Conservation (phyloP, 1,140 invertebrate genomes). For the Eurytemora carolleeae region DNA sequence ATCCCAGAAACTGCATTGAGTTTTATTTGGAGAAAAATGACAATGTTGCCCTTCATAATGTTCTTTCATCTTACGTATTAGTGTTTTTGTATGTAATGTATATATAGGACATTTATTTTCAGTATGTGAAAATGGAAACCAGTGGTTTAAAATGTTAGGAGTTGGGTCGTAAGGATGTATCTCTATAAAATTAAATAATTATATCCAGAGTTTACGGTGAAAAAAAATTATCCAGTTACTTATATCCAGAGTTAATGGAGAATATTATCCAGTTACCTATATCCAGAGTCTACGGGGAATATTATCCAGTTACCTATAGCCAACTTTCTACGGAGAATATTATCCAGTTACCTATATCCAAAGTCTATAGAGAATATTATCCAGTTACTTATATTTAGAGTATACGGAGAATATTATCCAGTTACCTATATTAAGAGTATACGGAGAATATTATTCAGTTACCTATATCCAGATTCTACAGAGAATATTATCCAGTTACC, state of each 20-base stretch:
- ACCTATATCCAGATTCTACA: neutral
- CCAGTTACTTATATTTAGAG: slow-evolving; percentile 5
- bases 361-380: slow-evolving; percentile 16
- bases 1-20: too few species aligned
- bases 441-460: neutral
- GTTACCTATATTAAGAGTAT: neutral
- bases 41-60: too few species aligned
- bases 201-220: slow-evolving; percentile 54
- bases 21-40: too few species aligned
- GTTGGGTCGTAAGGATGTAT: too few species aligned
- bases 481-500: neutral
- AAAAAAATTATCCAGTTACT: neutral
- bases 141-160: too few species aligned
- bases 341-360: slow-evolving; percentile 16
- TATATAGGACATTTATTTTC: too few species aligned
- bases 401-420: neutral
- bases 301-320: slow-evolving; percentile 12
- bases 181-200: too few species aligned
- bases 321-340: slow-evolving; percentile 63
- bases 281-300: too few species aligned
- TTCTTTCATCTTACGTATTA: too few species aligned
- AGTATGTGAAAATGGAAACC: too few species aligned
- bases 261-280: too few species aligned
- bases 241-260: neutral
- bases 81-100: too few species aligned